Evolutionary conservation across 2,888 invertebrate species (phyloP).

Genomic region (Acleris laterana): DNA sequence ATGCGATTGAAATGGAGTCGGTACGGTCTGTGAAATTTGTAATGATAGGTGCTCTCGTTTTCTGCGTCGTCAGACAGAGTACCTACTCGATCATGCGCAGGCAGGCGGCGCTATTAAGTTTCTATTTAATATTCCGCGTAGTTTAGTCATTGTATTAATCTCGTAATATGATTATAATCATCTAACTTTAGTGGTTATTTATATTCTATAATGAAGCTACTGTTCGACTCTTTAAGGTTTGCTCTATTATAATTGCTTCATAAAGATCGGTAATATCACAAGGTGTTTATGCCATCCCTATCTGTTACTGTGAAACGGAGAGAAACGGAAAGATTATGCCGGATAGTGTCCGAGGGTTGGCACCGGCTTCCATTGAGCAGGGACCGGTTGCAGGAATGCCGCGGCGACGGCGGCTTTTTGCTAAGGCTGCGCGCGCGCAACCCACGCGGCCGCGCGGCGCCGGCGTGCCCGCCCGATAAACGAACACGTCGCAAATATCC

Average conservation of each 20-base stretch:
- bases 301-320: not conserved
- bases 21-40: conserved; percentile 29
- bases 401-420: conserved; percentile 71
- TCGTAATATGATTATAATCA: conserved; percentile 76
- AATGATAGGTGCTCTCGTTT: conserved; percentile 20
- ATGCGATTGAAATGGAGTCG: not conserved
- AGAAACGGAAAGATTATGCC: not conserved
- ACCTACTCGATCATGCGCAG: conserved; percentile 38
- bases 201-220: not conserved
- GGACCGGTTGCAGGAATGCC: conserved; percentile 81
- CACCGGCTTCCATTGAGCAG: conserved; percentile 75
- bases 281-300: not conserved
- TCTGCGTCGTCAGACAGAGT: conserved; percentile 7
- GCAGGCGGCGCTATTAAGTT: conserved; percentile 53
- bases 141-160: conserved; percentile 69
- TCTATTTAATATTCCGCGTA: conserved; percentile 66
- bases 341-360: conserved; percentile 38
- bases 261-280: not conserved
- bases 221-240: too few species aligned
- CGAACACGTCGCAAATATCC: conserved; percentile 71
- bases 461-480: conserved; percentile 61
- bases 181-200: conserved; percentile 26
- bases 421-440: conserved; percentile 62
- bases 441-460: conserved; percentile 71
- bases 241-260: too few species aligned